Conservation (phyloP, 2,113 vertebrate genomes). For the Tetrax tetrax region DNA sequence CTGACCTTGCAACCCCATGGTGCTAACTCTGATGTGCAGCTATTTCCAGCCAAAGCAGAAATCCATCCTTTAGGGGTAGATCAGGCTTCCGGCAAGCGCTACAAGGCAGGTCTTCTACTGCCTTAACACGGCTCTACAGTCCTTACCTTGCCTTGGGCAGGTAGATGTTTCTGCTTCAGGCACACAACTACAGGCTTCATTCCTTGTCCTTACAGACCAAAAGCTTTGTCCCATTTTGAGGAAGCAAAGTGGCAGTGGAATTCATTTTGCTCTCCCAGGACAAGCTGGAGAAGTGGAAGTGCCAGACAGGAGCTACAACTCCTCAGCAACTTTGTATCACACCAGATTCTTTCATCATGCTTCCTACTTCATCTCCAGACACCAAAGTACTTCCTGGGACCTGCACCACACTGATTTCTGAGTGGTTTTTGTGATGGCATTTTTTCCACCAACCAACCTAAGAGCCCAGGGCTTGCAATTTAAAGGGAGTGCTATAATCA, state of each 20-base stretch:
- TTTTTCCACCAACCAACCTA: too few species aligned
- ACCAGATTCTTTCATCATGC: not conserved
- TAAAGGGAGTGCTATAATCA: not conserved
- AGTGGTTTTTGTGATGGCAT: not conserved
- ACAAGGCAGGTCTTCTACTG: not conserved
- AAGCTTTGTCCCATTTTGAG: not conserved
- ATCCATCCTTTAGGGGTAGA: too few species aligned
- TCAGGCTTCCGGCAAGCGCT: not conserved
- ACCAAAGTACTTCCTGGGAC: not conserved
- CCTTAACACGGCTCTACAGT: not conserved
- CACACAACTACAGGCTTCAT: not conserved
- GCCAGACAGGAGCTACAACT: not conserved
- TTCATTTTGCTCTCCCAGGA: not conserved
- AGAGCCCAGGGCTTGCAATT: not conserved
- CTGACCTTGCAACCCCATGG: not conserved
- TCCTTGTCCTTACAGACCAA: not conserved
- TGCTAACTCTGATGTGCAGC: not conserved
- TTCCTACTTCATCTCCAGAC: not conserved
- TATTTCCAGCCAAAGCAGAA: not conserved
- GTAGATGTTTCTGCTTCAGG: not conserved
- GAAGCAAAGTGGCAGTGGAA: not conserved
- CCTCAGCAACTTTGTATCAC: not conserved
- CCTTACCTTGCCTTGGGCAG: not conserved
- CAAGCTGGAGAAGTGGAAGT: not conserved
- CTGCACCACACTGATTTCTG: not conserved